These are phyloP conservation scores for Rhinogobius similis DNA, from an alignment of 2,113 vertebrate genomes.

Conservation along the genomic window DNA sequence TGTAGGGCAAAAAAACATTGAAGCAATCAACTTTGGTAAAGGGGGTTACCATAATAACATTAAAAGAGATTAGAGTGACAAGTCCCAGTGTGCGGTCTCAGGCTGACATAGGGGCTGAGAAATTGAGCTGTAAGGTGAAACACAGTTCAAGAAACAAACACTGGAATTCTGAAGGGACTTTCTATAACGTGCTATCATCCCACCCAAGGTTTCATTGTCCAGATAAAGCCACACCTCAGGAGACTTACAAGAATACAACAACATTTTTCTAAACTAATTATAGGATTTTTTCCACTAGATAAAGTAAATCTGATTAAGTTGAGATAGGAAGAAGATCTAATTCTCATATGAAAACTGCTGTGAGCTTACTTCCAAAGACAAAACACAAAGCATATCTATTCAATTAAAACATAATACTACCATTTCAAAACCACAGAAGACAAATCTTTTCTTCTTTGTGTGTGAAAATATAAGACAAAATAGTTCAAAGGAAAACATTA, in stretches of 20 bases:
- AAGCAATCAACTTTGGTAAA: slow-evolving; percentile 58
- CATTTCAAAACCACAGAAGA: slow-evolving; percentile 20
- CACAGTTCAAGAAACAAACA: slow-evolving; percentile 43
- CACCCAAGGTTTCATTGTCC: slow-evolving; percentile 17
- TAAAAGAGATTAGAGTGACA: slow-evolving; percentile 69
- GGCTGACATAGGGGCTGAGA: slow-evolving; percentile 37
- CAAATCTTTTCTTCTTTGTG: neutral
- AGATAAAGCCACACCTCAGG: slow-evolving; percentile 5
- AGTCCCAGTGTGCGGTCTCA: slow-evolving; percentile 53
- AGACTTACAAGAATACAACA: slow-evolving; percentile 15
- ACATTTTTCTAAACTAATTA: slow-evolving; percentile 28
- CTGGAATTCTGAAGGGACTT: slow-evolving; percentile 10
- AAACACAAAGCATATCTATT: slow-evolving; percentile 21
- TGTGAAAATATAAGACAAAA: too few species aligned
- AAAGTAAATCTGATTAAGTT: slow-evolving; percentile 28
- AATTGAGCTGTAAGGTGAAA: slow-evolving; percentile 40
- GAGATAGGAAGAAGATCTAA: slow-evolving; percentile 18
- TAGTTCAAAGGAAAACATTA: neutral
- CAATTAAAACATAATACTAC: slow-evolving; percentile 23
- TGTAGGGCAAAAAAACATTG: slow-evolving; percentile 35
- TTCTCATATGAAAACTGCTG: slow-evolving; percentile 12
- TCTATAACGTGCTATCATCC: slow-evolving; percentile 8
- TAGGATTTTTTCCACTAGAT: slow-evolving; percentile 17
- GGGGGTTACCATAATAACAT: slow-evolving; percentile 66
- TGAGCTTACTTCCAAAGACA: slow-evolving; percentile 1